Percentiles rank a stretch among this genome's conserved stretches.
phyloP scores from a whole-genome alignment of 2,797 vertebrate species.

The Chromobotia macracanthus region DNA sequence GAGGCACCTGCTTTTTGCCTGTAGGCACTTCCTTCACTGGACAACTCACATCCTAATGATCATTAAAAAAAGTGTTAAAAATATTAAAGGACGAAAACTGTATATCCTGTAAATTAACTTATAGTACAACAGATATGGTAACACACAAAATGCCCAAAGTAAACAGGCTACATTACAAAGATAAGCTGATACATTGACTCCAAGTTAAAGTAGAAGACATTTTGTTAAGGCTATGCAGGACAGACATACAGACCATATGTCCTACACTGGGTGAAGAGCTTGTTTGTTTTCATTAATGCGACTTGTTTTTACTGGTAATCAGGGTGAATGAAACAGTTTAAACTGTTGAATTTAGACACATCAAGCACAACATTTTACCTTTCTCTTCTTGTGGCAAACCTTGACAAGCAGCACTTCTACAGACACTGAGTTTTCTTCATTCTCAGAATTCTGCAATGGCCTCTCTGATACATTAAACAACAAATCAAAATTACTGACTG shows the following conservation, averaged over 20 bases:
- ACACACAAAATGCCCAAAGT: background rate
- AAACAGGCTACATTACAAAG: too few relatives aligned
- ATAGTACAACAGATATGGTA: background rate
- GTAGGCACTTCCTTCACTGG: conserved; percentile 89
- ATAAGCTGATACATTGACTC: background rate
- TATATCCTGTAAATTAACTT: background rate
- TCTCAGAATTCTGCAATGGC: conserved; percentile 87
- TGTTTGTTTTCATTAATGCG: background rate
- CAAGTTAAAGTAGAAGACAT: background rate
- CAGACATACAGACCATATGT: too few relatives aligned
- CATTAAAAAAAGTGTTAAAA: background rate
- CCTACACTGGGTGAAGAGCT: background rate
- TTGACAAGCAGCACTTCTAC: conserved; percentile 89
- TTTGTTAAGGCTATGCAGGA: background rate
- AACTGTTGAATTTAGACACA: background rate
- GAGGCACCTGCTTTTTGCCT: conserved; percentile 90
- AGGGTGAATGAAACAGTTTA: background rate
- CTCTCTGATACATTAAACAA: conserved; percentile 76
- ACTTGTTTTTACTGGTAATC: background rate
- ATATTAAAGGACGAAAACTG: background rate
- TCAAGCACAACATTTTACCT: conserved; percentile 73
- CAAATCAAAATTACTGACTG: background rate
- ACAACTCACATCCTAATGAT: conserved; percentile 86
- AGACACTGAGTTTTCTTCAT: conserved; percentile 88
- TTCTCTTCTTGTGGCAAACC: conserved; percentile 91